Percentiles rank a stretch among this genome's conserved stretches.
These are phyloP conservation scores for Linepithema humile DNA, from an alignment of 1,140 invertebrate genomes.

Conservation along the genomic window DNA sequence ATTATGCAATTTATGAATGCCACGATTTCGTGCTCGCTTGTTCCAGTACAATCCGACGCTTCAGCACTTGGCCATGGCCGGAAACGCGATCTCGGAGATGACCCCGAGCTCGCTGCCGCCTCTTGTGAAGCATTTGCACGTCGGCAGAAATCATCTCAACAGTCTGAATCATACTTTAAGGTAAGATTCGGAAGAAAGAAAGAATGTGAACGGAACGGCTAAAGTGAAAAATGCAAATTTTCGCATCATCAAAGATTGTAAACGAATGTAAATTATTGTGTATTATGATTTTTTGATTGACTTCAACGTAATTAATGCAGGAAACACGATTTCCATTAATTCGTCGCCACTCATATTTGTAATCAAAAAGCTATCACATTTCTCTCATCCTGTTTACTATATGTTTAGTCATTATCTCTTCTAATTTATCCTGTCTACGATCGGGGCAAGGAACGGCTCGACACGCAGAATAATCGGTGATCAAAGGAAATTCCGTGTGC, in stretches of 20 bases:
- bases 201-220: not conserved
- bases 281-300: too few relatives aligned
- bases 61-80: slow-evolving; percentile 88
- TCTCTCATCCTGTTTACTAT: slow-evolving; percentile 61
- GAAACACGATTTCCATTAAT: not conserved
- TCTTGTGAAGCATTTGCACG: slow-evolving; percentile 87
- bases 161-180: slow-evolving; percentile 90
- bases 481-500: slow-evolving; percentile 32
- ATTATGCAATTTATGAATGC: not conserved
- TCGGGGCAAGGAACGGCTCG: slow-evolving; percentile 32
- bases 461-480: slow-evolving; percentile 13
- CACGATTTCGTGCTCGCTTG: not conserved
- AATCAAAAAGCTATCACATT: not conserved
- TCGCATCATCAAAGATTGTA: not conserved
- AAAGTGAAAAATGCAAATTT: not conserved
- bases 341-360: not conserved
- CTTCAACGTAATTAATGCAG: not conserved
- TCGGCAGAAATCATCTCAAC: slow-evolving; percentile 89
- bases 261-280: too few relatives aligned
- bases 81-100: slow-evolving; percentile 89
- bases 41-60: slow-evolving; percentile 88
- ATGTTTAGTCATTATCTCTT: slow-evolving; percentile 41
- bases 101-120: slow-evolving; percentile 88
- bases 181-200: slow-evolving; percentile 74
- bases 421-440: slow-evolving; percentile 58